phyloP scores from a whole-genome alignment of 1,140 invertebrate genomes.

The Protaetia brevitarsis region DNA sequence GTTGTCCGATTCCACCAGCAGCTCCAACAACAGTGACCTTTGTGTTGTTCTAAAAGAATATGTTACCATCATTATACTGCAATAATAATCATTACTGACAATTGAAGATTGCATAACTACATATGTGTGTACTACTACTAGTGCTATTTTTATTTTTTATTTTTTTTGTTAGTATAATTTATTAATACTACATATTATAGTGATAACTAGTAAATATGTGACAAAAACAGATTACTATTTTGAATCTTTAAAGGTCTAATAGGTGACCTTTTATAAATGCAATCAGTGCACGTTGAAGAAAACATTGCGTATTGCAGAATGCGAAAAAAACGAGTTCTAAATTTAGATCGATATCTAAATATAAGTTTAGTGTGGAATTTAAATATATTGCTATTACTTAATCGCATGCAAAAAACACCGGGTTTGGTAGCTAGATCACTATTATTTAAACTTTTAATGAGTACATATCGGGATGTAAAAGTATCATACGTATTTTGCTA shows the following conservation, averaged over 20 bases:
- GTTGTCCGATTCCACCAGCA: slow-evolving; percentile 97
- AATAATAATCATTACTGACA: background rate
- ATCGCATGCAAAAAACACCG: background rate
- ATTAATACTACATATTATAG: background rate
- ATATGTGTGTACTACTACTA: background rate
- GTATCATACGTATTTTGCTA: background rate
- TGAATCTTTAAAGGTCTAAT: background rate
- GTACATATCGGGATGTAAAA: background rate
- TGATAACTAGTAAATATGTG: background rate
- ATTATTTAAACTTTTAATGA: background rate
- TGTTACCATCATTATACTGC: background rate
- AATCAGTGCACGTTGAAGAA: background rate
- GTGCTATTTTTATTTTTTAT: background rate
- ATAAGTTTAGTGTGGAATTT: too few relatives aligned
- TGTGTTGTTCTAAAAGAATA: slow-evolving; percentile 57
- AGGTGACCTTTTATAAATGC: slow-evolving; percentile 11
- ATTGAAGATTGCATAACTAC: slow-evolving; percentile 1
- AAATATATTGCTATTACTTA: background rate
- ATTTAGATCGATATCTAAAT: slow-evolving; percentile 21
- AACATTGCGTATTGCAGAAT: background rate
- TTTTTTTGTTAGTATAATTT: background rate
- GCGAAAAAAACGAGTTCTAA: background rate
- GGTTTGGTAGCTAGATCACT: background rate
- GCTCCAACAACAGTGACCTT: slow-evolving; percentile 97
- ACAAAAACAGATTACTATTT: background rate